Percentiles rank a stretch among this genome's conserved stretches.
Evolutionary conservation across 2,888 invertebrate species (phyloP).

Genomic region (Diarsia mendica): DNA sequence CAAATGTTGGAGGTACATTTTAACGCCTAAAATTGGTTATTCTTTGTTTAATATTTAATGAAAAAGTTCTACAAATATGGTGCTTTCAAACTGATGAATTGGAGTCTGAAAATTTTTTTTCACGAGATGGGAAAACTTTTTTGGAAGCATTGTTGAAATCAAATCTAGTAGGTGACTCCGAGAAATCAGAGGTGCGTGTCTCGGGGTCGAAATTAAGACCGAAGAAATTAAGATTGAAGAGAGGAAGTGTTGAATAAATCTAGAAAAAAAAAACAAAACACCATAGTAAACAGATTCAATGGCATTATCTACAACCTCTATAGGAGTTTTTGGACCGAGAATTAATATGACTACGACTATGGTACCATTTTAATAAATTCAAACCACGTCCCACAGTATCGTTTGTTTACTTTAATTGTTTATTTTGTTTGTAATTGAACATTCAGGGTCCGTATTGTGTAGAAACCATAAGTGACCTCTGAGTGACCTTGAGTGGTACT

Average conservation of each 20-base stretch:
- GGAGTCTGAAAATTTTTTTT: not conserved
- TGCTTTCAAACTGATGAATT: not conserved
- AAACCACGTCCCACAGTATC: conserved; percentile 31
- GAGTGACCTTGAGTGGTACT: conserved; percentile 9
- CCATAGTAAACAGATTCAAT: too few relatives aligned
- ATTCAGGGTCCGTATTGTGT: conserved; percentile 29
- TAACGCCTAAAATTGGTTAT: not conserved
- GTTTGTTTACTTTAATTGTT: conserved; percentile 55
- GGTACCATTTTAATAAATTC: conserved; percentile 8
- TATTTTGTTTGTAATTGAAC: conserved; percentile 39
- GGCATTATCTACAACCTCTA: too few relatives aligned
- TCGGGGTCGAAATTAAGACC: too few relatives aligned
- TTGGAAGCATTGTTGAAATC: not conserved
- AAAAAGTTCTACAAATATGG: not conserved
- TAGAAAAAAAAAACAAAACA: too few relatives aligned
- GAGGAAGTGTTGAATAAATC: too few relatives aligned
- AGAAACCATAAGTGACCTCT: conserved; percentile 40
- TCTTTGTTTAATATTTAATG: not conserved
- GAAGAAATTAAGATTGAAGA: too few relatives aligned
- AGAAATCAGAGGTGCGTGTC: too few relatives aligned
- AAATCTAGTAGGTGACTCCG: not conserved
- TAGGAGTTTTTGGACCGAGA: too few relatives aligned
- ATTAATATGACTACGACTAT: not conserved
- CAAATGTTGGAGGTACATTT: not conserved
- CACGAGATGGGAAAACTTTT: not conserved